Evolutionary conservation across 1,140 invertebrate genomes (phyloP).

Genomic region (Uloborus diversus): DNA sequence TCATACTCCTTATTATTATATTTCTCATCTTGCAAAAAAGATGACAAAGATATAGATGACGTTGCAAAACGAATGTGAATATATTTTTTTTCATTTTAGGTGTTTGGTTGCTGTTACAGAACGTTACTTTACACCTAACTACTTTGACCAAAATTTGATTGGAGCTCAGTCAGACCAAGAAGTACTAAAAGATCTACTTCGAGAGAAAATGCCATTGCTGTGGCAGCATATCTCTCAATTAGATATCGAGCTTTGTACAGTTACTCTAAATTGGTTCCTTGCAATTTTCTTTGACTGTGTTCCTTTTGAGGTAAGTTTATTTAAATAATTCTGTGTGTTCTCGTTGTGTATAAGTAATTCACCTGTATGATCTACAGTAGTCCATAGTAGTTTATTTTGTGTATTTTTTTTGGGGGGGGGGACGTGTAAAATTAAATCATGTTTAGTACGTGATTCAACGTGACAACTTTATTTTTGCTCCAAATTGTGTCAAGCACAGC

Average conservation of each 20-base stretch:
- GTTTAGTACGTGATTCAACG: no score
- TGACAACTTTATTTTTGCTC: no score
- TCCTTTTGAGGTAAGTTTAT: conserved; percentile 64
- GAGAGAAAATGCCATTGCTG: conserved; percentile 69
- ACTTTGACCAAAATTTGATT: conserved; percentile 62
- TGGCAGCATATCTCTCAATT: conserved; percentile 66
- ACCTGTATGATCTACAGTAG: no score
- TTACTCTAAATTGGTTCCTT: conserved; percentile 71
- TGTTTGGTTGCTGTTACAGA: conserved; percentile 71
- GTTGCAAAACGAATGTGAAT: no score
- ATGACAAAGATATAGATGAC: no score
- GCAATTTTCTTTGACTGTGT: conserved; percentile 72
- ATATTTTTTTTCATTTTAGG: conserved; percentile 22
- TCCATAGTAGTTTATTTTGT: no score
- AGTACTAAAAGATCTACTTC: conserved; percentile 67
- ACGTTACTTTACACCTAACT: conserved; percentile 69
- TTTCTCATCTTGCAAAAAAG: no score
- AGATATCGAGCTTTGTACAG: conserved; percentile 68
- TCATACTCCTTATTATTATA: no score
- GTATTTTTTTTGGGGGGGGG: no score
- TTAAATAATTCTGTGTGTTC: no score
- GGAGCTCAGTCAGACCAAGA: conserved; percentile 71
- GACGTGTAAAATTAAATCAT: no score
- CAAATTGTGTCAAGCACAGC: neutral
- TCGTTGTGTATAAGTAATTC: no score